Percentiles rank a stretch among this genome's conserved stretches.
phyloP scores from a whole-genome alignment of 1,140 invertebrate genomes.

The Magallana angulata region DNA sequence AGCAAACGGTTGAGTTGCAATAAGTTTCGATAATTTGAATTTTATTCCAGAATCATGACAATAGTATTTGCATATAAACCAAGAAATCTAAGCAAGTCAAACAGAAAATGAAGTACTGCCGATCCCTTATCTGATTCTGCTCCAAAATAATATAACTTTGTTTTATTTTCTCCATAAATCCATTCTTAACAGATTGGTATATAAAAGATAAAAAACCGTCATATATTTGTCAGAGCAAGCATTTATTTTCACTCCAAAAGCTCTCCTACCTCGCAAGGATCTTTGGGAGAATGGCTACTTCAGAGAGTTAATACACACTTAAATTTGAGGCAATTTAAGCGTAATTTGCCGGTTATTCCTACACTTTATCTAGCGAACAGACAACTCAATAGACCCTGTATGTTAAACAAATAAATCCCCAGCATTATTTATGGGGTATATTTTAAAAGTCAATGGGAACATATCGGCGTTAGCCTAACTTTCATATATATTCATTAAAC shows the following conservation, averaged over 20 bases:
- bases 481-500: constrained; percentile 38
- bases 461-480: constrained; percentile 30
- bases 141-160: neutral
- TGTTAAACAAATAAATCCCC: constrained; percentile 23
- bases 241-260: constrained; percentile 28
- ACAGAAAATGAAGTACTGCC: neutral
- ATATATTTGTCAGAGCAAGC: constrained; percentile 13
- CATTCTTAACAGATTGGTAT: constrained; percentile 8
- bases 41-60: neutral
- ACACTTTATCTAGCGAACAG: constrained; percentile 18
- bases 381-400: constrained; percentile 27
- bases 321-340: constrained; percentile 24
- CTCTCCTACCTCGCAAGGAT: constrained; percentile 18
- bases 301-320: constrained; percentile 34
- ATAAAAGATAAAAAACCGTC: constrained; percentile 25
- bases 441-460: constrained; percentile 28
- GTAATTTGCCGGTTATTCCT: constrained; percentile 26
- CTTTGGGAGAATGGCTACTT: constrained; percentile 17
- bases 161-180: constrained; percentile 32
- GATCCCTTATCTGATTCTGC: neutral
- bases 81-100: constrained; percentile 10
- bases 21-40: constrained; percentile 15
- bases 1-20: neutral
- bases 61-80: neutral
- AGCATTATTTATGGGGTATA: constrained; percentile 5